Evolutionary conservation across 2,113 vertebrate species (phyloP).

Genomic region (Neogobius melanostomus): DNA sequence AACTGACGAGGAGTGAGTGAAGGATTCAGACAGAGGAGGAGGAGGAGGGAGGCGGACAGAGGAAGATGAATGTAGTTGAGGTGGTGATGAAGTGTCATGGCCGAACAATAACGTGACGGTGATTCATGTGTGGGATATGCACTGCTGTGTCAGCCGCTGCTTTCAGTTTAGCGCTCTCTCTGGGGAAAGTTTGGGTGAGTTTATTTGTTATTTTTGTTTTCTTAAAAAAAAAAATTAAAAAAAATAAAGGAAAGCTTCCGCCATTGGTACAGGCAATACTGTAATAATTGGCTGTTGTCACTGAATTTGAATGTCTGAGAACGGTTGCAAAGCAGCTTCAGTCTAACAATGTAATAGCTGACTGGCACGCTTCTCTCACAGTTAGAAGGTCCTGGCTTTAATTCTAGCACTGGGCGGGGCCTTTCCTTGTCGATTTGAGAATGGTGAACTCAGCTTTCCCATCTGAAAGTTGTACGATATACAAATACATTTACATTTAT

Average conservation of each 20-base stretch:
- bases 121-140: conserved; percentile 21
- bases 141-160: conserved; percentile 20
- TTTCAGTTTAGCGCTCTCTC: conserved; percentile 10
- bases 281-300: too few relatives aligned
- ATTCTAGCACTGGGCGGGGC: too few relatives aligned
- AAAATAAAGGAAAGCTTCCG: background rate
- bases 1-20: conserved; percentile 51
- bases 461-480: too few relatives aligned
- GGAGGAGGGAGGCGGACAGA: conserved; percentile 23
- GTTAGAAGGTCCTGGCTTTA: too few relatives aligned
- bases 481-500: too few relatives aligned
- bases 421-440: too few relatives aligned
- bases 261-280: background rate
- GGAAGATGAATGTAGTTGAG: conserved; percentile 54
- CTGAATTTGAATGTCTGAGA: background rate
- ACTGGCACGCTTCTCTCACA: too few relatives aligned
- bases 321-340: background rate
- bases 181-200: conserved; percentile 11
- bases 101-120: conserved; percentile 45
- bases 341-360: background rate
- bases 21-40: conserved; percentile 37
- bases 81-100: conserved; percentile 56
- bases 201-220: background rate
- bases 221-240: too few relatives aligned
- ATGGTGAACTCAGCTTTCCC: too few relatives aligned